These are phyloP conservation scores for Drosophila neocordata DNA, from an alignment of 1,140 invertebrate genomes.

Conservation along the genomic window DNA sequence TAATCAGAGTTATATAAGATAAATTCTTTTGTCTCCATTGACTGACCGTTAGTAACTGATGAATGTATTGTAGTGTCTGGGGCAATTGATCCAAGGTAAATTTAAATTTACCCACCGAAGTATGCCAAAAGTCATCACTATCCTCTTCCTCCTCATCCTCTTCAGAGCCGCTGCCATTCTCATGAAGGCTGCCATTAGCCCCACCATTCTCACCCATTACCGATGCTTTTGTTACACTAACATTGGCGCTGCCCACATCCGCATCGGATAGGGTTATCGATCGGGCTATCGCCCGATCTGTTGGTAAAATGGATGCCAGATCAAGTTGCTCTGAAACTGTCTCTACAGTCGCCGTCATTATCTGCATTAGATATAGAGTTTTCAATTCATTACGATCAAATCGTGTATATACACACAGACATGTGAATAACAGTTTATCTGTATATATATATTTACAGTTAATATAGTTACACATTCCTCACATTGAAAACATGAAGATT, in stretches of 20 bases:
- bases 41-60: constrained; percentile 92
- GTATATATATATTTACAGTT: constrained; percentile 58
- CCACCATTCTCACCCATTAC: constrained; percentile 84
- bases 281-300: constrained; percentile 92
- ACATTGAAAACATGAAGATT: constrained; percentile 62
- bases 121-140: constrained; percentile 93
- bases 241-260: constrained; percentile 87
- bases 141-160: constrained; percentile 88
- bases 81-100: constrained; percentile 96
- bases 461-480: constrained; percentile 60
- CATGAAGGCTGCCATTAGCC: constrained; percentile 65
- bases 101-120: constrained; percentile 95
- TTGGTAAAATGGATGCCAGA: constrained; percentile 91
- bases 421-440: constrained; percentile 23
- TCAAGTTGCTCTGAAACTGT: constrained; percentile 94
- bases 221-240: constrained; percentile 78
- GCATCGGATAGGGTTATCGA: constrained; percentile 94
- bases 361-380: constrained; percentile 84
- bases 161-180: constrained; percentile 87
- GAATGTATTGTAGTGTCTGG: constrained; percentile 95
- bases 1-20: background rate
- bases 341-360: constrained; percentile 96
- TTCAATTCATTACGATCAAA: constrained; percentile 11
- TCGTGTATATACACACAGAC: constrained; percentile 11
- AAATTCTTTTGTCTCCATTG: background rate